Base-by-base conservation (phyloP, 2,888 invertebrate species). In the Drymonia ruficornis region DNA sequence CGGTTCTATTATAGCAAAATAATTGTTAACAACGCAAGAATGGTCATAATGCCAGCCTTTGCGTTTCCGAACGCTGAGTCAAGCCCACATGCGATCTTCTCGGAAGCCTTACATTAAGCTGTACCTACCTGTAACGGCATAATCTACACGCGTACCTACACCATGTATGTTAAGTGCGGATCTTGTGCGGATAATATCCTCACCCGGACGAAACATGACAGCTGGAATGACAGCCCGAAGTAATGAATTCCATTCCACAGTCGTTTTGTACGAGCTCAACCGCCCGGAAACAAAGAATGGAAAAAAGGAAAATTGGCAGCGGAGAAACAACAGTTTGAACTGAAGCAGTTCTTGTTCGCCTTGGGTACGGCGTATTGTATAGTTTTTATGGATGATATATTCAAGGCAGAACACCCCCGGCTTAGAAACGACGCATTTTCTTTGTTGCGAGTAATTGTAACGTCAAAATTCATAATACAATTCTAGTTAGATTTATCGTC, bases 241-340 rank as follows among this genome's bases (percentile, higher is more conserved):
- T 78, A 80, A 80, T 78, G 74, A 81, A 72, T 77, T 67, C 23
- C 23, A 23, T 23, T 23, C 66, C 71, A 61, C 72, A 73, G 72
- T 76, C 76, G 76, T 78, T 81, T 78, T 80, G 72, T 75, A 72
- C 75, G 67, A 77, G 78, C 74, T 72, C 74, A 71, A 72, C 71
- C 78, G 74, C 72, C 77, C 70, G 40, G 15, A 40, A 34, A 87
- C 86, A 89, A 87, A 85, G 80, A 78, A 69, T 61, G 57, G 56
- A 61, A 56, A 64, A 70, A 78, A 73, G 67, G 75, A 73, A 83
- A 85, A 87, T 86, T 85, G 83, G 83, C 83, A 81, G 70, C 77
- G 73, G 68, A 74, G 72, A 76, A 74, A 73, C 72, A 68, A 75
- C 67, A 77, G 78, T 78, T 80, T 76, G 72, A 77, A 76, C 74